Evolutionary conservation across 1,140 invertebrate species (phyloP).

Genomic region (Armadillidium nasatum): DNA sequence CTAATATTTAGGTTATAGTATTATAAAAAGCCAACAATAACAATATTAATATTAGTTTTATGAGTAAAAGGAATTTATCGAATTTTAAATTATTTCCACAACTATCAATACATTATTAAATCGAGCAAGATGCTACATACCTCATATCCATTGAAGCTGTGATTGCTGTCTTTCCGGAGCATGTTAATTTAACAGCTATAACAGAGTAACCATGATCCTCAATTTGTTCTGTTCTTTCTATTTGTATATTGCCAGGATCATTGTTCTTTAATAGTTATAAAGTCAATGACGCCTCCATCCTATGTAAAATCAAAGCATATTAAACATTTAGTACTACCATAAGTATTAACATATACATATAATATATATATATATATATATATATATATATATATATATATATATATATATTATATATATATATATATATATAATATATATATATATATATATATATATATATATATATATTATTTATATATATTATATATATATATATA

Average conservation of each 20-base stretch:
- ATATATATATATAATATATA: no score
- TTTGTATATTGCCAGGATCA: neutral
- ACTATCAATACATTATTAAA: no score
- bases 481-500: no score
- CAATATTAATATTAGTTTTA: no score
- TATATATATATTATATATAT: no score
- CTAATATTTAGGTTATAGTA: no score
- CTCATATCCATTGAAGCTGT: neutral
- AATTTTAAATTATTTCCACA: no score
- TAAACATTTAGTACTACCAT: neutral
- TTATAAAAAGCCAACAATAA: no score
- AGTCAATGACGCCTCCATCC: neutral
- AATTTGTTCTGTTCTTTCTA: neutral
- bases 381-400: neutral
- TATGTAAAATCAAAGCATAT: neutral
- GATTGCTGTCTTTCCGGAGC: neutral
- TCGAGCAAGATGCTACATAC: neutral
- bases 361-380: neutral
- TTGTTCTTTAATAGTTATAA: neutral
- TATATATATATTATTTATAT: no score
- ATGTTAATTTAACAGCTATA: neutral
- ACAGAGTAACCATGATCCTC: slow-evolving; percentile 2
- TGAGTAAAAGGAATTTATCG: no score
- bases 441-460: no score
- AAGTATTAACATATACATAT: no score